Evolutionary conservation across 2,888 invertebrate species (phyloP), one percentile per base, ranked within the genome.

Genomic region (Acrobasis consociella): DNA sequence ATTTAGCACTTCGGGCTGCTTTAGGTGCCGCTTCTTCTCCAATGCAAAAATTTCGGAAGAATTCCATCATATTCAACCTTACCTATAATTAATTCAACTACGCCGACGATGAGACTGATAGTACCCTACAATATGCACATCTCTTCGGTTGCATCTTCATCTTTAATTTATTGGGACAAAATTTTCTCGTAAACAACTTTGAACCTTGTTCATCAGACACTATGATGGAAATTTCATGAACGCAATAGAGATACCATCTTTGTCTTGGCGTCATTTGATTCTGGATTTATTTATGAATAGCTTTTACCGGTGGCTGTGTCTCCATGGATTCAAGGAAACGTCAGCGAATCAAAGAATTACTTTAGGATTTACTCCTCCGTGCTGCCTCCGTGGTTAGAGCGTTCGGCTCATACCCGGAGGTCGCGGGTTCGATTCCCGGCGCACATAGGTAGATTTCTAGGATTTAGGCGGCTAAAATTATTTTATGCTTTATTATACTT

Each of bases 291-390:
- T 42, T 56, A 56, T 56, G 56, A 46, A 42, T 42, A 42, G 42
- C 56, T 56, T 56, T 56, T 56, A 56, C 42, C 56, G 56, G 42
- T 56, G 56, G 22, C 42, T 56, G 17, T 16, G 42, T 46, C 56
- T 56, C 42, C 11, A 13, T 17, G 56, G 56, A 56, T 42, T 42
- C 9, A 42, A 17, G 56, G 10, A 11, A n/a, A 39, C 31, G n/a
- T 31, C 31, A 50, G 31, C 31, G 31, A 31, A 31, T 31, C 31
- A 8, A 31, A 31, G 31, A 31, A 31, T 31, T 31, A 7, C 1
- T 31, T 31, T 7, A 31, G 31, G 7, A 31, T 31, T 31, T 2
- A 31, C 31, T 31, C 7, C 5, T 31, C n/a, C n/a, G n/a, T n/a
- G n/a, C n/a, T n/a, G n/a, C n/a, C n/a, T n/a, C n/a, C n/a, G n/a